Conservation (phyloP, 2,888 invertebrate species). For the Endomychus coccineus region DNA sequence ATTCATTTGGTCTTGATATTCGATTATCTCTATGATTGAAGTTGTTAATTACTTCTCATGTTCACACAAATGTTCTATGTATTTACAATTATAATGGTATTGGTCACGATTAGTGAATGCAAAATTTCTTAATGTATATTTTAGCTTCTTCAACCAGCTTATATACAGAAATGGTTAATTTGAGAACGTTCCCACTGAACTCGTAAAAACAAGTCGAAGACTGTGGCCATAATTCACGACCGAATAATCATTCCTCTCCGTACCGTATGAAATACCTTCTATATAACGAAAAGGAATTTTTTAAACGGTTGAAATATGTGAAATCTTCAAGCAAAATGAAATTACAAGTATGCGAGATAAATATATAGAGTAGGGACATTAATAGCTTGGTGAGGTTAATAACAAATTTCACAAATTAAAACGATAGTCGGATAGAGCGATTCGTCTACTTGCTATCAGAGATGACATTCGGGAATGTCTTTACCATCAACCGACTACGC, state of each 20-base stretch:
- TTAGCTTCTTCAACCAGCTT: no score
- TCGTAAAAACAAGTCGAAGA: no score
- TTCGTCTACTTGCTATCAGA: constrained; percentile 16
- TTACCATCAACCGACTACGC: no score
- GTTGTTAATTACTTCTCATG: no score
- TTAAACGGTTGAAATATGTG: constrained; percentile 10
- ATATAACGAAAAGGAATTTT: constrained; percentile 16
- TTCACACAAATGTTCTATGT: no score
- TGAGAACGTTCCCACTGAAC: no score
- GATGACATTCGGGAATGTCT: constrained; percentile 24
- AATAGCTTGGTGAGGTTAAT: constrained; percentile 14
- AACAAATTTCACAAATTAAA: constrained; percentile 18
- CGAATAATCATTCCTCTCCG: constrained; percentile 15
- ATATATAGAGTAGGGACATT: constrained; percentile 14
- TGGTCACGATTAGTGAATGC: no score
- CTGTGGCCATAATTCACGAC: constrained; percentile 13
- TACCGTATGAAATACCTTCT: constrained; percentile 14
- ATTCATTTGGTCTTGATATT: no score
- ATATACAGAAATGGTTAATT: no score
- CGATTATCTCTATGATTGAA: no score
- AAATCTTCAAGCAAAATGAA: constrained; percentile 10
- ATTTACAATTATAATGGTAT: no score
- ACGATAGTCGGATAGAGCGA: constrained; percentile 18
- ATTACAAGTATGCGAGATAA: constrained; percentile 16
- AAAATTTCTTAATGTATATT: no score